These are phyloP conservation scores for Cydia splendana DNA, from an alignment of 1,140 invertebrate species.

Conservation along the genomic window DNA sequence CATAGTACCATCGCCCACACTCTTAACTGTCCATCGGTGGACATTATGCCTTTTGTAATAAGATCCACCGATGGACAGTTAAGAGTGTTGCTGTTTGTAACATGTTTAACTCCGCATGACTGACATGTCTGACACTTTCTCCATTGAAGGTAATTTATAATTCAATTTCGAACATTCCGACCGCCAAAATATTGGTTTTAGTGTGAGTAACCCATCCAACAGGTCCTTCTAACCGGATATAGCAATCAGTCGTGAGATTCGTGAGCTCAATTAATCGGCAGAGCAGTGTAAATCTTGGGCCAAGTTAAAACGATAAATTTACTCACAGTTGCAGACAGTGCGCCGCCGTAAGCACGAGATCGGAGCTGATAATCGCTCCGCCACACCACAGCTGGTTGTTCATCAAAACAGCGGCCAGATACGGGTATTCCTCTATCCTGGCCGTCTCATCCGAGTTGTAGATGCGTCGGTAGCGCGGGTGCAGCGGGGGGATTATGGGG, in stretches of 20 bases:
- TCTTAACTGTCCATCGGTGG: too few relatives aligned
- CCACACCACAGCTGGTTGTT: slow-evolving; percentile 57
- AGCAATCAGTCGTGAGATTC: too few relatives aligned
- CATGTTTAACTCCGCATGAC: too few relatives aligned
- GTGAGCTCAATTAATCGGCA: too few relatives aligned
- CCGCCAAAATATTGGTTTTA: neutral
- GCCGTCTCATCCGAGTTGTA: slow-evolving; percentile 65
- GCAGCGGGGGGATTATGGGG: slow-evolving; percentile 41
- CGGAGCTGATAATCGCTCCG: slow-evolving; percentile 54
- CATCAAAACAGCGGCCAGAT: slow-evolving; percentile 21
- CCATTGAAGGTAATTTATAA: neutral
- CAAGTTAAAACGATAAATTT: too few relatives aligned
- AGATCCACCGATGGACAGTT: too few relatives aligned
- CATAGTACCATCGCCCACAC: neutral
- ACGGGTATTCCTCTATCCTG: slow-evolving; percentile 40
- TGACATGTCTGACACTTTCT: too few relatives aligned
- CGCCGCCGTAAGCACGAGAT: slow-evolving; percentile 61
- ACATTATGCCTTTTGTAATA: too few relatives aligned
- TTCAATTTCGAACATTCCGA: neutral
- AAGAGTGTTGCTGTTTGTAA: too few relatives aligned
- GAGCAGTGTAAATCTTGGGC: too few relatives aligned
- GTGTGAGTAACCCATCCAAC: too few relatives aligned
- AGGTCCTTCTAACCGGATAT: neutral
- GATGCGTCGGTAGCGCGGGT: slow-evolving; percentile 57
- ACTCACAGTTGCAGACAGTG: slow-evolving; percentile 70